Percentiles rank a stretch among this genome's conserved stretches.
These are phyloP conservation scores for Alectoris magna DNA, from an alignment of 2,797 vertebrate genomes.

Conservation along the genomic window DNA sequence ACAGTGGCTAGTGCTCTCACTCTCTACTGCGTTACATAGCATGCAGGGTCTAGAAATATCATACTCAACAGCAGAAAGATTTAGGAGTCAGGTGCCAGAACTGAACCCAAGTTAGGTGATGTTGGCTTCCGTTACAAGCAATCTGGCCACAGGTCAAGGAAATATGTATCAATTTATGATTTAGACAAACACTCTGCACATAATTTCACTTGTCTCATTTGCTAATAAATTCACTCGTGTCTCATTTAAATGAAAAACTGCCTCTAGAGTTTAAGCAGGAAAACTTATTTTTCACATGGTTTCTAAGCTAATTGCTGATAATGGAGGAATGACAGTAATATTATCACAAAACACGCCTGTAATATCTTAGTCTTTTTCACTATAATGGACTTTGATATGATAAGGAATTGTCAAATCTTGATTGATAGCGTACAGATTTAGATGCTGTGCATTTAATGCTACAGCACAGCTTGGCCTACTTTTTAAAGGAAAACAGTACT, in stretches of 20 bases:
- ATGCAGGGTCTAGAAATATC: neutral
- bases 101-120: neutral
- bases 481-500: neutral
- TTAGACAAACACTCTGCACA: neutral
- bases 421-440: neutral
- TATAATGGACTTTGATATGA: neutral
- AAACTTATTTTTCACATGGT: neutral
- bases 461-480: neutral
- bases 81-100: neutral
- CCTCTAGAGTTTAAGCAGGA: neutral
- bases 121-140: neutral
- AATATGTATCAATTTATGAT: neutral
- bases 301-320: conserved; percentile 36
- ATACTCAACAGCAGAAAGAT: neutral
- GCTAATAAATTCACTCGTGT: neutral
- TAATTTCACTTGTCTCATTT: neutral
- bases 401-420: neutral
- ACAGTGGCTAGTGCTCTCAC: fast-evolving
- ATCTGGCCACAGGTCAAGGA: neutral
- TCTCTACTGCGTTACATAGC: neutral
- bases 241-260: conserved; percentile 26
- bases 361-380: neutral
- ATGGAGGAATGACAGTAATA: neutral
- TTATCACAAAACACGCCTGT: neutral
- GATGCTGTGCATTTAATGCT: neutral